Base-by-base conservation (phyloP, 2,113 vertebrate species). In the Anthoscopus minutus region DNA sequence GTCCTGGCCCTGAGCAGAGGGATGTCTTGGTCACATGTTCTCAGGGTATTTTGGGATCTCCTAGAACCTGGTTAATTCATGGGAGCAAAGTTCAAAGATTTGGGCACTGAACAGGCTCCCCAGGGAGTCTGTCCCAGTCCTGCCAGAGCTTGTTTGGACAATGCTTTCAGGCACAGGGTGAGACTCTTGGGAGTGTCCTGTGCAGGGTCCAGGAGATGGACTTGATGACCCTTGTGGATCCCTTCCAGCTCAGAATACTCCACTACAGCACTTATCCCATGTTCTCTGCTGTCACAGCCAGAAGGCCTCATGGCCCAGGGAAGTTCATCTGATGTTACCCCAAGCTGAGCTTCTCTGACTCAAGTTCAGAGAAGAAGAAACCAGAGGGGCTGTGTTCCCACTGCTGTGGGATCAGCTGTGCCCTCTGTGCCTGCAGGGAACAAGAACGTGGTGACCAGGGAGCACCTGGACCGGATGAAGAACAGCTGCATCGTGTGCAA, bases 401-500 rank as follows among this genome's bases (percentile, higher is more conserved):
- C 11, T 48, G 67, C 61, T 10, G 22, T 33, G 80, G 47, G 50
- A 18, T 92, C 54, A 93, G 24, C 61, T 58, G 33, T 70, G 20
- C 50, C 86, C 58, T 44, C 65, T 76, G 69, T 96, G 45, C 80
- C 94, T 79, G 24, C 74, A 99, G 99, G 99, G 66, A 99, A 99
- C 96, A 99, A 99, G 97, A 99, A 99, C 10, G 99, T 99, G 4
- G 99, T 99, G 80, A 99, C 98, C 58, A 98, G 99, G 91, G 99
- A 99, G 35, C 99, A 99, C 62, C 97, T 99, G 94, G 99, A 99
- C 76, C 97, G 99, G 66, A 99, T 99, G 99, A 99, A 99, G 96
- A 99, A 99, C 61, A 99, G 99, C 92, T 99, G 99, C 96, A 99
- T 99, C 7, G 99, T 99, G 6, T 99, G 99, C 97, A 99, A 99